These are phyloP conservation scores for Melozone crissalis DNA, from an alignment of 2,113 vertebrate species.

Conservation along the genomic window DNA sequence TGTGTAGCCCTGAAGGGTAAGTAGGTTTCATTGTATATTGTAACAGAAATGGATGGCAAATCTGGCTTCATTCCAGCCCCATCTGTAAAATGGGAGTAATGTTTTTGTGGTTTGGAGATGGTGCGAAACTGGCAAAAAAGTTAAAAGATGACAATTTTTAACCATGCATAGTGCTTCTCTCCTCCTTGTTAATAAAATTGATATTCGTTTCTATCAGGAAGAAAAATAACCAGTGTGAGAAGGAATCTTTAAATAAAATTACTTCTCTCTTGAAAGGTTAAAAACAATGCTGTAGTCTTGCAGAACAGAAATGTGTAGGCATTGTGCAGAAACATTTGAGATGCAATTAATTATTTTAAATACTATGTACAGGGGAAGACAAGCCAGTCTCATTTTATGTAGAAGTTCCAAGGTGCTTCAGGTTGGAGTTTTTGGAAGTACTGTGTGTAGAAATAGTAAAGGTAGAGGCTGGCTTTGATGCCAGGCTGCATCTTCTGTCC, in stretches of 20 bases:
- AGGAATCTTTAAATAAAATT: neutral
- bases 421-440: neutral
- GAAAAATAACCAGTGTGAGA: neutral
- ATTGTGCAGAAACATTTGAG: neutral
- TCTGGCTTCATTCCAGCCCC: neutral
- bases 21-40: neutral
- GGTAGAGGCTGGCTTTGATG: neutral
- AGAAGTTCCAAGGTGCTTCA: neutral
- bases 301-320: neutral
- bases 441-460: neutral
- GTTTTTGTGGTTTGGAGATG: neutral
- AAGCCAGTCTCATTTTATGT: neutral
- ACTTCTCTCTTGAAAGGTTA: neutral
- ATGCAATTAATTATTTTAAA: neutral
- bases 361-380: neutral
- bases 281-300: neutral
- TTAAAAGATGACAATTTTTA: neutral
- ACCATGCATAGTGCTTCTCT: neutral
- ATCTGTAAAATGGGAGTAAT: neutral
- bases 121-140: neutral
- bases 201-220: neutral
- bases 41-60: neutral
- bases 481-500: neutral
- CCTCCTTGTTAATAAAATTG: neutral
- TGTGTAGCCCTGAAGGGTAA: neutral